Conservation (phyloP, 1,140 invertebrate species). For the Acromyrmex echinatior region DNA sequence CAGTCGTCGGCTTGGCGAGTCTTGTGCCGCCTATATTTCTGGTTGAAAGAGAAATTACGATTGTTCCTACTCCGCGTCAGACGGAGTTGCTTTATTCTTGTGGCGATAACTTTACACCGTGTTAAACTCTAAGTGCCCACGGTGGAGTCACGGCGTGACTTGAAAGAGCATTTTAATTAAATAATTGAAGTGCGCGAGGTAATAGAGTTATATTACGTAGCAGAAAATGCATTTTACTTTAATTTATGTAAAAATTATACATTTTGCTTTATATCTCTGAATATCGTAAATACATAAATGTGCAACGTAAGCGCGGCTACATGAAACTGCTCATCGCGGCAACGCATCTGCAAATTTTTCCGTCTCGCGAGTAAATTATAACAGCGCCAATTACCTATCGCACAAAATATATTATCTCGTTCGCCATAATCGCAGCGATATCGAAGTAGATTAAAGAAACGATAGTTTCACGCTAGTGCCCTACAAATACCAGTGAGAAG, state of each 20-base stretch:
- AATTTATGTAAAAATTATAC: conserved; percentile 1
- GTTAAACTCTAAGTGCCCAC: conserved; percentile 21
- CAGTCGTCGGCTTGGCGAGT: conserved; percentile 31
- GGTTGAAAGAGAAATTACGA: conserved; percentile 58
- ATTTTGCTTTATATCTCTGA: neutral
- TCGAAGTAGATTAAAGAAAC: conserved; percentile 38
- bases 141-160: conserved; percentile 1
- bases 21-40: conserved; percentile 50
- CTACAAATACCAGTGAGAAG: conserved; percentile 56
- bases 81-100: conserved; percentile 33
- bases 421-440: conserved; percentile 19
- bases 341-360: neutral
- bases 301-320: neutral
- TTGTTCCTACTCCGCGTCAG: neutral
- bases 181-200: neutral
- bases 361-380: neutral
- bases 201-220: neutral
- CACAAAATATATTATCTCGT: conserved; percentile 8
- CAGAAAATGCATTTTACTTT: neutral
- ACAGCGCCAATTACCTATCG: neutral
- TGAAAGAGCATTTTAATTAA: conserved; percentile 5
- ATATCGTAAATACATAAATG: conserved; percentile 1
- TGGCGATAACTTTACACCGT: conserved; percentile 14
- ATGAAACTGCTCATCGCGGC: neutral
- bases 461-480: conserved; percentile 56